These are phyloP conservation scores for Apotomis capreana DNA, from an alignment of 2,888 invertebrate species.

Conservation along the genomic window DNA sequence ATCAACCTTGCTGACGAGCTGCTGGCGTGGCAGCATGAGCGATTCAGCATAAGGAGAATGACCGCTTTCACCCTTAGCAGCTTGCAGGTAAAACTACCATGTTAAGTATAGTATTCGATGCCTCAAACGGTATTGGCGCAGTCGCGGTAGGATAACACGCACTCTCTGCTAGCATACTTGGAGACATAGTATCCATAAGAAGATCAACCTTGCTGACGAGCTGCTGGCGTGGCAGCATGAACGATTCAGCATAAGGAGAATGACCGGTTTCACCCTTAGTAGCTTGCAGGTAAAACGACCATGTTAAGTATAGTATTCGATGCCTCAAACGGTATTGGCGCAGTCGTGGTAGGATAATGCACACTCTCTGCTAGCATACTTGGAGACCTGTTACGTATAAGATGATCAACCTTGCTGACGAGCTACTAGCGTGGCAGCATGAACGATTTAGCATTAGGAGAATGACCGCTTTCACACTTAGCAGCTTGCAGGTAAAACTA, in stretches of 20 bases:
- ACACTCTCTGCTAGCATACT: slow-evolving; percentile 79
- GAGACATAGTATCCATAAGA: too few species aligned
- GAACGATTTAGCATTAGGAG: slow-evolving; percentile 97
- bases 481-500: slow-evolving; percentile 85
- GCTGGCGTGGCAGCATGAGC: slow-evolving; percentile 98
- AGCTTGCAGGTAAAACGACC: too few species aligned
- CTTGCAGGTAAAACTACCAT: slow-evolving; percentile 73
- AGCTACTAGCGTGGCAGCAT: slow-evolving; percentile 97
- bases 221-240: too few species aligned
- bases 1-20: slow-evolving; percentile 97
- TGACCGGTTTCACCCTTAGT: too few species aligned
- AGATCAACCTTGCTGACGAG: too few species aligned
- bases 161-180: too few species aligned
- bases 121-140: too few species aligned
- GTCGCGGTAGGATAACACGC: too few species aligned
- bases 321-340: too few species aligned
- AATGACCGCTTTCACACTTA: slow-evolving; percentile 95
- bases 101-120: slow-evolving; percentile 74
- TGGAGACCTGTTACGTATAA: too few species aligned
- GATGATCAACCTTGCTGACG: slow-evolving; percentile 98
- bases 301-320: too few species aligned
- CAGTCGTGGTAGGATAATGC: slow-evolving; percentile 60
- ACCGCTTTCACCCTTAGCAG: slow-evolving; percentile 96
- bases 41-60: slow-evolving; percentile 95
- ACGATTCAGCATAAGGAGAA: too few species aligned